Base-by-base conservation (phyloP, 2,888 invertebrate genomes). In the Drosophila melanosoma region DNA sequence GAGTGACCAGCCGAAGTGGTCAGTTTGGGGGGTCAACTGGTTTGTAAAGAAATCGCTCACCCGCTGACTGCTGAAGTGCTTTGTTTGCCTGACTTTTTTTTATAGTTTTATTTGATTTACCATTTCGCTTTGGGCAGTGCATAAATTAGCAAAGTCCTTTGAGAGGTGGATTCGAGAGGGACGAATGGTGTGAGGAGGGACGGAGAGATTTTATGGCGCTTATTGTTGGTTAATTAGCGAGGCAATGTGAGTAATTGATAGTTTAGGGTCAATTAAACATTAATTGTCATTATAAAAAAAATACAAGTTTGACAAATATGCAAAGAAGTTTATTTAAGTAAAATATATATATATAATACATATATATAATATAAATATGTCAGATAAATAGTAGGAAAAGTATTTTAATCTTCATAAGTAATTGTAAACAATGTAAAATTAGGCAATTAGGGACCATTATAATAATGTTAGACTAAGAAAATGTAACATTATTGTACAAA, bases 121-220 rank as follows among this genome's bases (percentile, higher is more conserved):
- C 90, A 80, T 85, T 87, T 67, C 56, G 84, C 81, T 49, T 74
- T 83, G 87, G 79, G 77, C 87, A 81, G 89, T 83, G 89, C 81
- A 88, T 89, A 89, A 90, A 89, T 88, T 89, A 89, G 83, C 87
- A 74, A 45, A 63, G 53, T 33, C 56, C 38, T 54, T n/a, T 40
- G 17, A n/a, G 17, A 17, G 15, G 59, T 29, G 48, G 10, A 10
- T 26, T 20, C 11, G 6, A 12, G 23, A 38, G 49, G 66, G 70
- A 61, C n/a, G 38, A 17, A 4, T 17, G 3, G 8, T 8, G 38
- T 8, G 17, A 8, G 4, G 4, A 40, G 15, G 8, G 23, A 8
- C 12, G 23, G 45, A 26, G 15, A 23, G 57, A 23, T 42, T 74
- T 73, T 67, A 73, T 64, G 32, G 52, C 61, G 69, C 36, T 20